These are phyloP conservation scores for Bolinopsis microptera DNA, from an alignment of 37 sponge, comb jelly and placozoan genomes.

Conservation along the genomic window DNA sequence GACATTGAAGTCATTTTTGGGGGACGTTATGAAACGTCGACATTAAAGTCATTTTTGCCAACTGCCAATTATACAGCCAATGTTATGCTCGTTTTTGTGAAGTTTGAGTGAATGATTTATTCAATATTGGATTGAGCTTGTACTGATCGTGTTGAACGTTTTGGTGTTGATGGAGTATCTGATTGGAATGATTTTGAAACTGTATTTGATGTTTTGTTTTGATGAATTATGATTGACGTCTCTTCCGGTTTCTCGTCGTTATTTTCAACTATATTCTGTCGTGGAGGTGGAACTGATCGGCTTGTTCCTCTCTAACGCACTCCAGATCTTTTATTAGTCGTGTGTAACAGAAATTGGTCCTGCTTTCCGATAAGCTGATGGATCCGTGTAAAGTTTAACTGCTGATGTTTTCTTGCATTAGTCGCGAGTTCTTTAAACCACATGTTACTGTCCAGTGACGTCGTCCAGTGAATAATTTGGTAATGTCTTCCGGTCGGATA, in stretches of 20 bases:
- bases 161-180: neutral
- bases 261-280: neutral
- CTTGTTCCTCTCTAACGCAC: neutral
- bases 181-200: neutral
- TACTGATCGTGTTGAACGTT: neutral
- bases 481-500: neutral
- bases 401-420: neutral
- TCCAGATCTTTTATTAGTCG: neutral
- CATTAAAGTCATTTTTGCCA: too few relatives aligned
- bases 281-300: neutral
- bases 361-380: neutral
- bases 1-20: too few relatives aligned
- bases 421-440: neutral
- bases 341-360: neutral
- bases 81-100: too few relatives aligned
- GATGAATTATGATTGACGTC: too few relatives aligned
- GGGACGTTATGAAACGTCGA: too few relatives aligned
- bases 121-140: neutral
- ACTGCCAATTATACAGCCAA: too few relatives aligned
- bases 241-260: neutral
- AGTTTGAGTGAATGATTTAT: too few relatives aligned
- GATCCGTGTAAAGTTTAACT: neutral
- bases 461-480: neutral
- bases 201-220: too few relatives aligned
- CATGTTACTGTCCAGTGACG: neutral